Evolutionary conservation across 30 jellyfish, hydroid and myxozoan genomes (phyloP), one percentile per base, ranked within the genome.

Genomic region (Pelagia noctiluca): DNA sequence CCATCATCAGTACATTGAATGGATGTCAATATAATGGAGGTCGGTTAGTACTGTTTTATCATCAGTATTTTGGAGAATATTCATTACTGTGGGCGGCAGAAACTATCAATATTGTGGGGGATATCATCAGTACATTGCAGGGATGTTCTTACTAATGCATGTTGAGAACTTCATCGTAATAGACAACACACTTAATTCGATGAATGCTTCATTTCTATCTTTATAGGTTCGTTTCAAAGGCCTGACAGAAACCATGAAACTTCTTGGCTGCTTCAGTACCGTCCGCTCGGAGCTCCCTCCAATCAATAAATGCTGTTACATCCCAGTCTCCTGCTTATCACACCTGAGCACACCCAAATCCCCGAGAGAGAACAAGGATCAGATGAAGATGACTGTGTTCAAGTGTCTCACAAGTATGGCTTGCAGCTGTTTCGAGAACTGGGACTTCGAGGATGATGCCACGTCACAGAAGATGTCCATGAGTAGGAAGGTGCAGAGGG

Each of bases 141-240:
- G n/a, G n/a, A n/a, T n/a, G n/a, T n/a, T n/a, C n/a, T n/a, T n/a
- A n/a, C n/a, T n/a, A n/a, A n/a, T n/a, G n/a, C n/a, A n/a, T n/a
- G n/a, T n/a, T n/a, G n/a, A n/a, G n/a, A n/a, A n/a, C n/a, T n/a
- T n/a, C n/a, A n/a, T n/a, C n/a, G n/a, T n/a, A n/a, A n/a, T n/a
- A n/a, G n/a, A n/a, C n/a, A n/a, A n/a, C n/a, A n/a, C 1, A 30
- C n/a, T 34, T 18, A 5, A 18, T 30, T 2, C 26, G 29, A n/a
- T 1, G 34, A 37, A 1, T 33, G 67, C n/a, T 12, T 16, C 19
- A 48, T 10, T 28, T 38, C 18, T 0, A 33, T 25, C n/a, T 26
- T 83, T 71, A 12, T 24, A 87, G 96, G 95, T 93, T 35, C 97
- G 99, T 22, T 93, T 93, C 71, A 88, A 87, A 82, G 97, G 99